These are phyloP conservation scores for Epizoanthus stellaris DNA, from an alignment of 92 coral and sea anemone genomes.

Conservation along the genomic window DNA sequence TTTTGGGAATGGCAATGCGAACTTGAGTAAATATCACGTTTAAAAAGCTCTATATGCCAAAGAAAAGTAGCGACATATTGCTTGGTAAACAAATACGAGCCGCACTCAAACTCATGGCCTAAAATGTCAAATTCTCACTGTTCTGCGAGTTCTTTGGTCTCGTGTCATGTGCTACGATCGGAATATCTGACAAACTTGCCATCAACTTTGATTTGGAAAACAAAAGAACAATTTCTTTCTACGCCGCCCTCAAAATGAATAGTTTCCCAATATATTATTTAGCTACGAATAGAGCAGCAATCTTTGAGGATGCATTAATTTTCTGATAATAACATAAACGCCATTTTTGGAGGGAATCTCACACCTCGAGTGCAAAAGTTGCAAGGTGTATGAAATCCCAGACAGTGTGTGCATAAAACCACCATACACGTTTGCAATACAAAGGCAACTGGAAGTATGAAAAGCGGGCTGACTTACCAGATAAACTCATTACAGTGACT, in stretches of 20 bases:
- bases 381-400: constrained; percentile 1
- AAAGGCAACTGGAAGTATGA: not conserved
- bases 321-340: constrained; percentile 27
- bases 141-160: not conserved
- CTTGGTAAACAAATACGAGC: constrained; percentile 69
- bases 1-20: not conserved
- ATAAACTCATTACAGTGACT: constrained; percentile 96
- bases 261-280: constrained; percentile 3
- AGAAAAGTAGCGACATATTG: constrained; percentile 67
- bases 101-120: not conserved
- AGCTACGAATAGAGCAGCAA: not conserved
- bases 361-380: constrained; percentile 28
- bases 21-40: constrained; percentile 37
- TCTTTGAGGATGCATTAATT: constrained; percentile 10
- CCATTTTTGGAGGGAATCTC: constrained; percentile 36
- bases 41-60: constrained; percentile 51
- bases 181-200: constrained; percentile 8
- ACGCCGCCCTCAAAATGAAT: constrained; percentile 18
- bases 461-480: constrained; percentile 76
- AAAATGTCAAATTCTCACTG: constrained; percentile 19
- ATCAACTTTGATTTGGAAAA: constrained; percentile 32
- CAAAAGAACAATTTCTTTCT: constrained; percentile 32
- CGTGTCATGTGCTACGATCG: not conserved
- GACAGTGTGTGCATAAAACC: not conserved
- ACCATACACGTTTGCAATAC: not conserved